Evolutionary conservation across 2,797 vertebrate species (phyloP).

Genomic region (Serranus cabrilla): DNA sequence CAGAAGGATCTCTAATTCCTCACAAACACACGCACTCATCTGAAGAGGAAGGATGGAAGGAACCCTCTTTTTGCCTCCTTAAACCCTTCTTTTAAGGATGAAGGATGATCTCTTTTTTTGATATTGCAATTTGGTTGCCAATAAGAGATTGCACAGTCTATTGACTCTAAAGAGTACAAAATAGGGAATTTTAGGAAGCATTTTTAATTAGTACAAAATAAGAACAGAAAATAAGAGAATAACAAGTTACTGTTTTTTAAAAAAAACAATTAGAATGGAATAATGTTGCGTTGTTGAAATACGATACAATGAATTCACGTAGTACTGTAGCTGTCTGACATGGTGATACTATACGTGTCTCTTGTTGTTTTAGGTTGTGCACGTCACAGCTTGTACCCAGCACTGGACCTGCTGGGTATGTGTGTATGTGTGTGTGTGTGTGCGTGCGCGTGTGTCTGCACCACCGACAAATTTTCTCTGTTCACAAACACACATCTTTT

Average conservation of each 20-base stretch:
- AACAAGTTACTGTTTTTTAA: constrained; percentile 91
- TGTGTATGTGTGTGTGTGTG: constrained; percentile 75
- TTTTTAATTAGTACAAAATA: constrained; percentile 83
- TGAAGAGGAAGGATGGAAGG: constrained; percentile 89
- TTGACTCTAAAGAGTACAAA: constrained; percentile 96
- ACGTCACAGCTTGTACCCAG: constrained; percentile 92
- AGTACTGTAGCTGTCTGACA: constrained; percentile 94
- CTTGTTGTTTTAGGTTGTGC: constrained; percentile 89
- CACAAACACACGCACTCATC: constrained; percentile 90
- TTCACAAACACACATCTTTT: constrained; percentile 93
- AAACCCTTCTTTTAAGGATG: constrained; percentile 77
- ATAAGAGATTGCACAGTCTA: constrained; percentile 99
- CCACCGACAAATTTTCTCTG: constrained; percentile 85
- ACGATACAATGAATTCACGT: constrained; percentile 85
- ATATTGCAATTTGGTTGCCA: constrained; percentile 99
- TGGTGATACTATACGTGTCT: constrained; percentile 92
- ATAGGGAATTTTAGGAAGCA: constrained; percentile 85
- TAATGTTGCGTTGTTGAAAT: constrained; percentile 89
- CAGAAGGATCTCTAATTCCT: constrained; percentile 91
- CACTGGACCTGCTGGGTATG: constrained; percentile 85
- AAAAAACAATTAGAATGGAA: constrained; percentile 76
- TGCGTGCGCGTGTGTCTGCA: constrained; percentile 85
- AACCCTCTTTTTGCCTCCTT: constrained; percentile 85
- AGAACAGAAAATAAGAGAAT: constrained; percentile 78
- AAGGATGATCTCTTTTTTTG: constrained; percentile 86